Percentiles rank a stretch among this genome's conserved stretches.
phyloP scores from a whole-genome alignment of 2,113 vertebrate genomes.

The Circaetus cinerascens region DNA sequence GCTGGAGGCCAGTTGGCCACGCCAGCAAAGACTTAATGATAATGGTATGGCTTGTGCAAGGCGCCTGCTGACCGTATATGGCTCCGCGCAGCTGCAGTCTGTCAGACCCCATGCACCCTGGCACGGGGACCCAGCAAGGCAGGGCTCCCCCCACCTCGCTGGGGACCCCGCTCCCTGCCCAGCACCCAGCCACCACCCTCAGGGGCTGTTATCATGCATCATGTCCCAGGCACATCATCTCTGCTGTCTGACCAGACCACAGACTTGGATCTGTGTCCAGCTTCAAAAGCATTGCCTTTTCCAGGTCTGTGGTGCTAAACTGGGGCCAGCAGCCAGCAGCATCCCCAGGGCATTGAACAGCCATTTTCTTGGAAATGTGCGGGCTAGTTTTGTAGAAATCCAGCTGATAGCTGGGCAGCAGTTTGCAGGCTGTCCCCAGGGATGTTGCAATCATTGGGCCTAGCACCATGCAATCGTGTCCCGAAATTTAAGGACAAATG shows the following conservation, averaged over 20 bases:
- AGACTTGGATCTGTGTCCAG: not conserved
- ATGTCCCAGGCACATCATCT: not conserved
- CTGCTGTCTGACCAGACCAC: rapidly evolving
- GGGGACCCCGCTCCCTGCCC: not conserved
- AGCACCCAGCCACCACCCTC: not conserved
- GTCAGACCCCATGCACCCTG: rapidly evolving
- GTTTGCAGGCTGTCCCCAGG: not conserved
- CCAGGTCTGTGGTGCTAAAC: not conserved
- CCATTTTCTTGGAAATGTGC: not conserved
- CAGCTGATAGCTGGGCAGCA: not conserved
- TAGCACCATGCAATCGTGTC: rapidly evolving
- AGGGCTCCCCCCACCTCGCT: rapidly evolving
- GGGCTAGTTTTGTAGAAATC: not conserved
- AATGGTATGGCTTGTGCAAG: not conserved
- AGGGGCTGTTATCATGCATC: rapidly evolving
- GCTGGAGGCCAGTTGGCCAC: not conserved
- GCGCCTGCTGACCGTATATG: not conserved
- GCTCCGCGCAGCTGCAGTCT: not conserved
- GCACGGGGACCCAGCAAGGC: not conserved
- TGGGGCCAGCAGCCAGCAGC: not conserved
- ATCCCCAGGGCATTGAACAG: rapidly evolving
- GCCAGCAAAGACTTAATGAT: not conserved
- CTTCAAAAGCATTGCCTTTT: not conserved
- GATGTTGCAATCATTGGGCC: not conserved
- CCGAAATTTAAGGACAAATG: rapidly evolving